These are phyloP conservation scores for Troides aeacus DNA, from an alignment of 2,888 invertebrate species.

Conservation along the genomic window DNA sequence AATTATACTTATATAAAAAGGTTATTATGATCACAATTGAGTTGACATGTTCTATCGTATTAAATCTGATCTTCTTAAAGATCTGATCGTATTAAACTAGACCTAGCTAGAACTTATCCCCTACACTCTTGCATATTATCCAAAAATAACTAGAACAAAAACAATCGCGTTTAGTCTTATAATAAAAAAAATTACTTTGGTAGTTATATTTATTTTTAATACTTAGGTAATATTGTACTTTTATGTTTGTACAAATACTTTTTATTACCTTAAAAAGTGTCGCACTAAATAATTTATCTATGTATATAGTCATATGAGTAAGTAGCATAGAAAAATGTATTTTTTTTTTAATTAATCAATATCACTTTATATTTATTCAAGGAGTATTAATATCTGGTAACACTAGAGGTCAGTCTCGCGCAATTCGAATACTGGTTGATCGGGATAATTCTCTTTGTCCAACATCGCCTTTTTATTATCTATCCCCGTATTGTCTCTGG, in stretches of 20 bases:
- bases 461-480: slow-evolving; percentile 57
- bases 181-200: background rate
- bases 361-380: background rate
- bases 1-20: background rate
- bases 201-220: slow-evolving; percentile 1
- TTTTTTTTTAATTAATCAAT: background rate
- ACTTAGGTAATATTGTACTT: slow-evolving; percentile 1
- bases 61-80: too few species aligned
- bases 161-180: background rate
- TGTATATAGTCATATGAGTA: background rate
- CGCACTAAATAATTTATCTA: background rate
- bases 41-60: background rate
- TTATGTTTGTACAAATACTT: background rate
- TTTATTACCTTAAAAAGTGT: background rate
- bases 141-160: background rate
- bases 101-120: background rate
- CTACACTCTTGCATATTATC: background rate
- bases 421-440: slow-evolving; percentile 48
- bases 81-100: background rate
- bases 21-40: background rate
- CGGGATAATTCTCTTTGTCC: slow-evolving; percentile 59
- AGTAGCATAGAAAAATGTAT: background rate
- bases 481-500: slow-evolving; percentile 39
- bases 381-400: slow-evolving; percentile 8
- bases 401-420: slow-evolving; percentile 70